Base-by-base conservation (phyloP, 2,888 invertebrate species). In the Theretra japonica region DNA sequence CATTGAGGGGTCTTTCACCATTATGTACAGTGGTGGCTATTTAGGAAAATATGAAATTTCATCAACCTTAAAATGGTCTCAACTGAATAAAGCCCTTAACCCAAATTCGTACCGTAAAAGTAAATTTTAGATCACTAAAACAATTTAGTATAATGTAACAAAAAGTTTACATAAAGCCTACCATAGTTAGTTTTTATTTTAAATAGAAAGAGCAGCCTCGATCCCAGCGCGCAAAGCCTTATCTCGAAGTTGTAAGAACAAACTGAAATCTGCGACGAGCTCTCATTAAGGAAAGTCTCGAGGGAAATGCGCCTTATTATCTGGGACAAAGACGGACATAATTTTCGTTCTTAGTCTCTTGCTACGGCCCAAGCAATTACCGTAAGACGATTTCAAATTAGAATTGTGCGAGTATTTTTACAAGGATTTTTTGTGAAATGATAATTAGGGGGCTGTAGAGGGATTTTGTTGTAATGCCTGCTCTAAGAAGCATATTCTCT, bases 251-350 rank as follows among this genome's bases (percentile, higher is more conserved):
- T 23, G 65, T 33, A n/a, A 33, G n/a, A 23, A 48, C 15, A n/a
- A 33, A 23, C 23, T 48, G 23, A 65, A 65, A 65, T 65, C 23
- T 65, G 21, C 65, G 48, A 41, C 15, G 23, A 60, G 58, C 48
- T 60, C 70, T 70, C 70, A 70, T 70, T 70, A 65, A 70, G 30
- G 30, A n/a, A 28, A 59, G 48, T 60, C 70, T 30, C 70, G 7
- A 11, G 70, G 60, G 70, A 60, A 53, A 70, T 48, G 50, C 21
- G 48, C 21, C 50, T 59, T 70, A 70, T 70, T 70, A 70, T 48
- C 59, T 50, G 23, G 19, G 70, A 50, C 50, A 59, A 60, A 60
- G 59, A 60, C 48, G 59, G 60, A 60, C 70, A 23, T 53, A 60
- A 70, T 70, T 70, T 70, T 59, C 53, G 50, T 70, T 60, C 60